A percentile compares a stretch with the other conserved stretches of the same genome.
phyloP scores from a whole-genome alignment of 2,113 vertebrate genomes.

The Delphinapterus leucas region DNA sequence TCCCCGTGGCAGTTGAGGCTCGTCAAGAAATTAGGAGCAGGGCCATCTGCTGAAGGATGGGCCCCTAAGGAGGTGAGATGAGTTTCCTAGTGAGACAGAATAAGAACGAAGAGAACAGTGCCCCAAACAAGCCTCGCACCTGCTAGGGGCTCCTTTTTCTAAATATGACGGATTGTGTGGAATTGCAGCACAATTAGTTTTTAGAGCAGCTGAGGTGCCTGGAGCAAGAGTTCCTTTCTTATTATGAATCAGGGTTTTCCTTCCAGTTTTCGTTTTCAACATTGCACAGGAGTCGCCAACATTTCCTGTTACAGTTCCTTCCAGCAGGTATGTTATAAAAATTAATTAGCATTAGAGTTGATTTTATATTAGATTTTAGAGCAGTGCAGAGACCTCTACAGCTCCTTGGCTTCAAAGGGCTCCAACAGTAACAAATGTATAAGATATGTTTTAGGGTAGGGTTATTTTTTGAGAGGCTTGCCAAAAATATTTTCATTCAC shows the following conservation, averaged over 20 bases:
- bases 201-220: background rate
- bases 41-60: background rate
- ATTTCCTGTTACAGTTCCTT: background rate
- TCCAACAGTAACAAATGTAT: background rate
- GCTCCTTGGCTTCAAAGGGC: background rate
- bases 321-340: background rate
- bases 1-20: background rate
- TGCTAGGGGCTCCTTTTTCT: background rate
- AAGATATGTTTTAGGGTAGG: background rate
- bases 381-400: background rate
- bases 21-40: background rate
- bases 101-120: background rate
- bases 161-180: background rate
- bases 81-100: background rate
- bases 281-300: background rate
- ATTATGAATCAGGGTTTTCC: background rate
- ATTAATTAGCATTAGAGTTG: background rate
- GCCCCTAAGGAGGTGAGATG: background rate
- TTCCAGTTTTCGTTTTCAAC: background rate
- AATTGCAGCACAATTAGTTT: background rate
- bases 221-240: conserved; percentile 14
- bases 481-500: background rate
- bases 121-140: background rate
- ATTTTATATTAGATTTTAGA: conserved; percentile 8
- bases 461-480: background rate